Evolutionary conservation across 2,113 vertebrate species (phyloP), one percentile per base, ranked within the genome.

Genomic region (Thomomys bottae): DNA sequence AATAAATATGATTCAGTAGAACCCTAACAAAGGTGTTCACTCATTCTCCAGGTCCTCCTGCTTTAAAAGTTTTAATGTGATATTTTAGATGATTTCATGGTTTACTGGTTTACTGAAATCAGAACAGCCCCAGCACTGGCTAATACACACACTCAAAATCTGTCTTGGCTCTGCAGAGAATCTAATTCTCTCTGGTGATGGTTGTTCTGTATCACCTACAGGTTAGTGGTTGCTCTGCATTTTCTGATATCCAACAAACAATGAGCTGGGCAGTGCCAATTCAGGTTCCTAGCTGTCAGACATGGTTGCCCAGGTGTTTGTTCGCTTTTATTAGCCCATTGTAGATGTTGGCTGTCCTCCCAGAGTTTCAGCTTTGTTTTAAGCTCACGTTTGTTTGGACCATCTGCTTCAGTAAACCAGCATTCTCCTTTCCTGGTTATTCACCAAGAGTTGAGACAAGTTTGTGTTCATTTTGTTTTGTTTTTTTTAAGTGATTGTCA

Each of bases 321-420:
- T 82, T 94, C 30, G 0, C 64, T 96, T 94, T 95, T 95, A 90
- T 96, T 94, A 94, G 93, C 84, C 94, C 80, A 82, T 93, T 81
- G 80, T 93, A 45, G 88, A 78, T 72, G 72, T 63, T 96, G 95
- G 96, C 96, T 95, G 49, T 84, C 49, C 63, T 96, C 95, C 94
- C 96, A 89, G 96, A 94, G 79, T 75, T 40, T 54, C 73, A 75
- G 80, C 93, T 96, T 96, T 93, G 94, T 95, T 96, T 96, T 88
- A 59, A 88, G 83, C 59, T 75, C 18, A 0, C 42, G 87, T 87
- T 93, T 92, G 89, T 94, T 88, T 88, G 86, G 54, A 78, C 92
- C 94, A 93, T 95, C 95, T 97, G 96, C 90, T 91, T 88, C 81
- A 59, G 59, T 67, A 92, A 68, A 90, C 92, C 94, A 84, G 73